Conservation (phyloP, 2,797 vertebrate species). For the Synaphobranchus kaupii region DNA sequence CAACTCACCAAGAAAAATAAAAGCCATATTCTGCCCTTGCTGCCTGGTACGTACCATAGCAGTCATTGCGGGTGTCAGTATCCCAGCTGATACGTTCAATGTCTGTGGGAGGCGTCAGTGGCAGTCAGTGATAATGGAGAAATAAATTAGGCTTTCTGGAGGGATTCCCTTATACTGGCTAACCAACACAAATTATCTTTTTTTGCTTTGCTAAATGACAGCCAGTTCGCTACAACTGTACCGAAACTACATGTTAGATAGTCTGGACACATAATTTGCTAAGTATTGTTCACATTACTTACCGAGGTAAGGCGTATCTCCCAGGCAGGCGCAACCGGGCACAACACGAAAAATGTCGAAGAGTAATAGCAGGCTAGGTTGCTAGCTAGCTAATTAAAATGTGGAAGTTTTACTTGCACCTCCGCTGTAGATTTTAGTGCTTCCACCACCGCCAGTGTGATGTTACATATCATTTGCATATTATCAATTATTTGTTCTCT, state of each 20-base stretch:
- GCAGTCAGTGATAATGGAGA: conserved; percentile 1
- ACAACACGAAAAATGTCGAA: conserved; percentile 38
- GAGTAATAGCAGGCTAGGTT: neutral
- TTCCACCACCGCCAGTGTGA: conserved; percentile 75
- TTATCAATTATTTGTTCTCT: conserved; percentile 64
- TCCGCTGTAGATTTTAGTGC: conserved; percentile 74
- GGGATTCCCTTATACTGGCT: conserved; percentile 47
- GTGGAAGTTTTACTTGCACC: conserved; percentile 76
- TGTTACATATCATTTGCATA: conserved; percentile 73
- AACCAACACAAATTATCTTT: conserved; percentile 52
- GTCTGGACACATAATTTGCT: neutral
- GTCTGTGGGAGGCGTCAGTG: neutral
- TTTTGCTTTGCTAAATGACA: conserved; percentile 20
- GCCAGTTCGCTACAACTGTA: neutral
- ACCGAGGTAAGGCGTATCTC: conserved; percentile 58
- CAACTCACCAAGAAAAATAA: conserved; percentile 14
- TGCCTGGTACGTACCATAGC: neutral
- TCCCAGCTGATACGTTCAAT: neutral
- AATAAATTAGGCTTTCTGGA: neutral
- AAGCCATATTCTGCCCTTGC: neutral
- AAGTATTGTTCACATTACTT: conserved; percentile 51
- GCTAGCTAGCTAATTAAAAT: conserved; percentile 45
- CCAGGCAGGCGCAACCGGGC: too few relatives aligned
- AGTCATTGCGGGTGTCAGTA: neutral
- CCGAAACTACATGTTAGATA: neutral